Evolutionary conservation across 23 tunicate genomes (phyloP).

Genomic region (Phallusia fumigata): DNA sequence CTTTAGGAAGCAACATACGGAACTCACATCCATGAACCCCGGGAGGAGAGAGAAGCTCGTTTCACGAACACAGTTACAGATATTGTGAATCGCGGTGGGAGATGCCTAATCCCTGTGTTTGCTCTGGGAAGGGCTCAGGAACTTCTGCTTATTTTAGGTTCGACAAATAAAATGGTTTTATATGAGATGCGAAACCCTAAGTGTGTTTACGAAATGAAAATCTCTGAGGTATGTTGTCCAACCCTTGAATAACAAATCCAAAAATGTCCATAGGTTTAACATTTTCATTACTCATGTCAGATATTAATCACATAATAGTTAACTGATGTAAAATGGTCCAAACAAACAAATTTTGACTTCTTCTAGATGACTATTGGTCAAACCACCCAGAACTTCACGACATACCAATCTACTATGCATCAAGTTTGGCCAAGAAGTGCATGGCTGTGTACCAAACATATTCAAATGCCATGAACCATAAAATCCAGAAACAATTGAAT

Average conservation of each 20-base stretch:
- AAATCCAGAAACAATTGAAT: slow-evolving; percentile 79
- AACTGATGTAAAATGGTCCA: no score
- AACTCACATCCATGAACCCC: slow-evolving; percentile 91
- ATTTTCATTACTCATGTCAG: no score
- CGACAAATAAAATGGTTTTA: no score
- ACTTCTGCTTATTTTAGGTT: slow-evolving; percentile 74
- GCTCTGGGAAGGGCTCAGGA: slow-evolving; percentile 97
- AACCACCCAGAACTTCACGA: slow-evolving; percentile 95
- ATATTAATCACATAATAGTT: no score
- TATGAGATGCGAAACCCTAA: no score
- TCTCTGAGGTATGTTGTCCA: no score
- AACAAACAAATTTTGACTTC: neutral
- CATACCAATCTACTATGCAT: slow-evolving; percentile 93
- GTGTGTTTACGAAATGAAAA: no score
- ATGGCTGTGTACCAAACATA: slow-evolving; percentile 98
- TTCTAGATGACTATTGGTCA: slow-evolving; percentile 90
- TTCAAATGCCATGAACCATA: slow-evolving; percentile 96
- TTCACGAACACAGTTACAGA: slow-evolving; percentile 84
- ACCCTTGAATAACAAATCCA: no score
- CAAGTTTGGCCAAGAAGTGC: slow-evolving; percentile 95
- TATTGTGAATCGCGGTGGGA: slow-evolving; percentile 91
- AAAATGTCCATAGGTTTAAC: no score
- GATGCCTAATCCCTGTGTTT: slow-evolving; percentile 97
- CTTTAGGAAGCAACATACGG: slow-evolving; percentile 93
- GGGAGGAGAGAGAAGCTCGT: slow-evolving; percentile 88